Percentiles rank a stretch among this genome's conserved stretches.
These are phyloP conservation scores for Dasyornis broadbenti DNA, from an alignment of 2,113 vertebrate species.

Conservation along the genomic window DNA sequence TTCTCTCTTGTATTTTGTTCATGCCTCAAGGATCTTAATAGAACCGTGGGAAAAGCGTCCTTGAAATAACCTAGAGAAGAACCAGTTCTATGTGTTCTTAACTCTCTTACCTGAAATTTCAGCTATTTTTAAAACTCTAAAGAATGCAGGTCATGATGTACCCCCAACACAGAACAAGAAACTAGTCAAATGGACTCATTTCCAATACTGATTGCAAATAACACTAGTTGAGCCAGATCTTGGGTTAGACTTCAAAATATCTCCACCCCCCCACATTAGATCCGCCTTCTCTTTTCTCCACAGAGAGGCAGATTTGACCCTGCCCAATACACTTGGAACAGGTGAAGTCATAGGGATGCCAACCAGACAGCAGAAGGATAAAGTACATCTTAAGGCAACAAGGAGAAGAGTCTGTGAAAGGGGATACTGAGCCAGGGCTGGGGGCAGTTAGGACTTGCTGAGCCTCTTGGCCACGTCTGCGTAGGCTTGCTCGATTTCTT, in stretches of 20 bases:
- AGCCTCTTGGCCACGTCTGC: conserved; percentile 89
- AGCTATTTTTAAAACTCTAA: background rate
- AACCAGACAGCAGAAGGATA: background rate
- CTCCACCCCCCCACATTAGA: background rate
- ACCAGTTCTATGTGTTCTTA: background rate
- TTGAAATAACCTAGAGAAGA: background rate
- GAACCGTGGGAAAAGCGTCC: background rate
- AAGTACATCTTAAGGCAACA: conserved; percentile 43
- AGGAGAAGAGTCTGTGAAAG: conserved; percentile 41
- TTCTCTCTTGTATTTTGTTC: background rate
- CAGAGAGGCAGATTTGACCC: background rate
- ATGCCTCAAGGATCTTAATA: background rate
- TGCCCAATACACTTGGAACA: background rate
- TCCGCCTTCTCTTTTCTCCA: background rate
- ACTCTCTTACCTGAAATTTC: background rate
- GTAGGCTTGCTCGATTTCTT: conserved; percentile 91
- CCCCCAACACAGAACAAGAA: background rate
- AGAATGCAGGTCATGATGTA: background rate
- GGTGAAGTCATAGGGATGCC: conserved; percentile 2
- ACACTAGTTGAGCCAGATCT: background rate
- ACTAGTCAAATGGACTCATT: background rate
- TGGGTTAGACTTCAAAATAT: background rate
- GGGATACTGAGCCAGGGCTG: background rate
- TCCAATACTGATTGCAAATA: conserved; percentile 21
- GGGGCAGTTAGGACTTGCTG: conserved; percentile 75